Evolutionary conservation across 2,888 invertebrate species (phyloP).

Genomic region (Erpobdella octoculata): DNA sequence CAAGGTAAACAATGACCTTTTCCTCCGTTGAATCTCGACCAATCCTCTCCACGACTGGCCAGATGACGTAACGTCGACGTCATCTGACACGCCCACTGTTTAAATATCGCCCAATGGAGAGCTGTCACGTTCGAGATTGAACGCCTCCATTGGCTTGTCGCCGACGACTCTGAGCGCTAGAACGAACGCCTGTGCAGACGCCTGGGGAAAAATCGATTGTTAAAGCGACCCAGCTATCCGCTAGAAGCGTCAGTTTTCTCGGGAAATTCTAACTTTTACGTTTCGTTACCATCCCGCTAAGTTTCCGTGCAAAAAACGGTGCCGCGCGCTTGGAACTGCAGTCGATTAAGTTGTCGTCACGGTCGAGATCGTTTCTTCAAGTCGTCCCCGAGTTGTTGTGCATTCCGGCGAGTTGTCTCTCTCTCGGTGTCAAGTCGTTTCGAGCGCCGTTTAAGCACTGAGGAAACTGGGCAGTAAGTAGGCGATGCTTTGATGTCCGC

Average conservation of each 20-base stretch:
- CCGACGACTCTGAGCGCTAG: conserved; percentile 4
- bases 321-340: conserved; percentile 4
- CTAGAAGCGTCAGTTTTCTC: conserved; percentile 10
- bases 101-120: background rate
- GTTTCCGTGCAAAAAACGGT: background rate
- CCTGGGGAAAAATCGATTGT: conserved; percentile 17
- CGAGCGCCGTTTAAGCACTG: no score
- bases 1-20: background rate
- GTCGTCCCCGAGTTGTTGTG: no score
- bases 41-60: background rate
- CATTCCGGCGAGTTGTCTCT: no score
- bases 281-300: background rate
- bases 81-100: background rate
- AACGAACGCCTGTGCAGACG: background rate
- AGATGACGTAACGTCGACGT: no score
- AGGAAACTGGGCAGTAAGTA: no score
- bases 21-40: background rate
- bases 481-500: no score
- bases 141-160: background rate
- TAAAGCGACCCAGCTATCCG: background rate
- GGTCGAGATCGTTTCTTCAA: background rate
- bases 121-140: background rate
- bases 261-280: conserved; percentile 8
- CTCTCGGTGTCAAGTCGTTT: no score
- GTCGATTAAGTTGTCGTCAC: conserved; percentile 7